Percentiles rank a stretch among this genome's conserved stretches.
These are phyloP conservation scores for Drosophila kanapiae DNA, from an alignment of 1,140 invertebrate genomes.

Conservation along the genomic window DNA sequence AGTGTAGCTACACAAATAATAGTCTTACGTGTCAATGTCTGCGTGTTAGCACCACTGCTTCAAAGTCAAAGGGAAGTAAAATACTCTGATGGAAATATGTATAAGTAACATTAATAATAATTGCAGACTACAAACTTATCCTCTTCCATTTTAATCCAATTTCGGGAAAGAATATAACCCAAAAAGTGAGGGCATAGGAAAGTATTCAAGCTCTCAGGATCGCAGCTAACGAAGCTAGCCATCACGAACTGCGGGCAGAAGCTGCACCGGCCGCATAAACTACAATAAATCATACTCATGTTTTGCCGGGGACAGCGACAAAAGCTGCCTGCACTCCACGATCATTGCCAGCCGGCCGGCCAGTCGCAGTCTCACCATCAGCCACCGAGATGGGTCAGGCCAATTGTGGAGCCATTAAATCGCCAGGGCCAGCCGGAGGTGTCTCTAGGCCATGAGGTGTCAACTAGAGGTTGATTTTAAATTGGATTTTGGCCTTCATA, in stretches of 20 bases:
- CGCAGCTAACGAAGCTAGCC: slow-evolving; percentile 40
- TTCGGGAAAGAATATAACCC: background rate
- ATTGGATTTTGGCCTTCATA: slow-evolving; percentile 47
- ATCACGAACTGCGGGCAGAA: slow-evolving; percentile 63
- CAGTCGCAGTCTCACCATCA: slow-evolving; percentile 11
- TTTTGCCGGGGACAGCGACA: slow-evolving; percentile 69
- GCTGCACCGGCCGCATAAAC: slow-evolving; percentile 64
- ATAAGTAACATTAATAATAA: background rate
- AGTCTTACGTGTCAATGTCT: no score
- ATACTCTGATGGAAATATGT: background rate
- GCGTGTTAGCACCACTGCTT: no score
- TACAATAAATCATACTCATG: slow-evolving; percentile 80
- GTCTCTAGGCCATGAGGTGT: slow-evolving; percentile 36
- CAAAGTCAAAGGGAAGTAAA: background rate
- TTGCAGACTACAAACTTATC: background rate
- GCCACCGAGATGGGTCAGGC: slow-evolving; percentile 63
- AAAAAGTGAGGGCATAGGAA: background rate
- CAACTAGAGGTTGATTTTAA: slow-evolving; percentile 56
- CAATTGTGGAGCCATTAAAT: slow-evolving; percentile 78
- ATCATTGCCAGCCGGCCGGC: background rate
- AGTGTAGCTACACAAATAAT: no score
- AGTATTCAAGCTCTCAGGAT: slow-evolving; percentile 17
- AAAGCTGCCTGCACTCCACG: slow-evolving; percentile 28
- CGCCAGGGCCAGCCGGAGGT: slow-evolving; percentile 64
- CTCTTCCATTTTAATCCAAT: background rate